Base-by-base conservation (phyloP, 2,888 invertebrate species). In the Leucania comma region DNA sequence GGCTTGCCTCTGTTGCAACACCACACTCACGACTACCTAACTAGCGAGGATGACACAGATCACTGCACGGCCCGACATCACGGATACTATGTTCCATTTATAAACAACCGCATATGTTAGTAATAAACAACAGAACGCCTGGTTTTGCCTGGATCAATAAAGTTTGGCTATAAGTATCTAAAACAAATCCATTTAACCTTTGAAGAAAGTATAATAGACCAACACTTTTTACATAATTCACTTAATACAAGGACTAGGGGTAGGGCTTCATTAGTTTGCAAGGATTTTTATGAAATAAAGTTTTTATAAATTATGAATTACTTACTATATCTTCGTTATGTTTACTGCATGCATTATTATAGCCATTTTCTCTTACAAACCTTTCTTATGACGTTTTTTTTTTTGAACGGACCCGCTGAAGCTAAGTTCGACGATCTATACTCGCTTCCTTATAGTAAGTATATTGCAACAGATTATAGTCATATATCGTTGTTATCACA, bases 31-130 rank as follows among this genome's bases (percentile, higher is more conserved):
- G 91, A 91, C 83, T 86, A 72, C 71, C 87, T 88, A 90, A 89
- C 90, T 88, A 87, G 87, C 86, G 85, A 85, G 84, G 89, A 88
- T 88, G 91, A 89, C 91, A 90, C 90, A 87, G 88, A 91, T 90
- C 90, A 82, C 86, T 84, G 83, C 86, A 82, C 81, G 81, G 83
- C 84, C 77, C 82, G 75, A 82, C 88, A 88, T 90, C 91, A 91
- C 92, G 90, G 90, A 88, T 86, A 85, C 80, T 79, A 78, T 84
- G 87, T 89, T 86, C 84, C 75, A 83, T 82, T 80, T 83, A 77
- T 80, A 78, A 70, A 72, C 82, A 85, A 82, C 75, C 54, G 69
- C 68, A 78, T 80, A 82, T 79, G 81, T 70, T 78, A 83, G 78
- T 78, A 78, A 78, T 78, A 79, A 82, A 64, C n/a, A 56, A 20